Percentiles rank a stretch among this genome's conserved stretches.
Evolutionary conservation across 2,113 vertebrate species (phyloP).

Genomic region (Neomonachus schauinslandi): DNA sequence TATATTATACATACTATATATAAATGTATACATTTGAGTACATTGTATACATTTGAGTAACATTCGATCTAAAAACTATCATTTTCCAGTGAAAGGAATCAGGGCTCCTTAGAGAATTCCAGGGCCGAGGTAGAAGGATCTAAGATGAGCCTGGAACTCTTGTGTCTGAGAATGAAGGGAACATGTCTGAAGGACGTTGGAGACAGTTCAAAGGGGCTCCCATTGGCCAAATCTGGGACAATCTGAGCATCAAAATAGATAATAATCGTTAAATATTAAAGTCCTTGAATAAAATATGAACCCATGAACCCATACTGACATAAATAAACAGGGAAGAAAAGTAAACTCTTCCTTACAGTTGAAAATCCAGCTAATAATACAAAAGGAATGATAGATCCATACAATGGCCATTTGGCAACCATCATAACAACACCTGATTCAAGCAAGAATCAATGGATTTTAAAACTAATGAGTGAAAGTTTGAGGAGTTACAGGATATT

Average conservation of each 20-base stretch:
- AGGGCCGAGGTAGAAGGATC: neutral
- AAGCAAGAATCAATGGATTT: neutral
- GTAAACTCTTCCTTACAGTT: neutral
- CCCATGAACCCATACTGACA: neutral
- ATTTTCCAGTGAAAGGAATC: conserved; percentile 41
- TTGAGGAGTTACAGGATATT: neutral
- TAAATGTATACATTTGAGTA: neutral
- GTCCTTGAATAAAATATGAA: neutral
- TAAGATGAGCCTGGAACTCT: neutral
- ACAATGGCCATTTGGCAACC: neutral
- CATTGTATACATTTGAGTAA: neutral
- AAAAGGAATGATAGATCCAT: neutral
- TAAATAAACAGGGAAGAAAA: neutral
- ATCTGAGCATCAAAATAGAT: neutral
- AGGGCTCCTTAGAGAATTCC: neutral
- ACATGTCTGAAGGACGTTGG: neutral
- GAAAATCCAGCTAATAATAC: neutral
- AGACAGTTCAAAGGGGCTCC: neutral
- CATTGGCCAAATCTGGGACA: conserved; percentile 9
- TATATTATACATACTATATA: neutral
- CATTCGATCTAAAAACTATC: conserved; percentile 3
- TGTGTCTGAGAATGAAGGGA: neutral
- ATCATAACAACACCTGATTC: neutral
- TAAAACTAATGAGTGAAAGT: conserved; percentile 1
- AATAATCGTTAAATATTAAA: neutral